A percentile compares a stretch with the other conserved stretches of the same genome.
phyloP scores from a whole-genome alignment of 1,140 invertebrate genomes.

The Euura saliciscinereae region DNA sequence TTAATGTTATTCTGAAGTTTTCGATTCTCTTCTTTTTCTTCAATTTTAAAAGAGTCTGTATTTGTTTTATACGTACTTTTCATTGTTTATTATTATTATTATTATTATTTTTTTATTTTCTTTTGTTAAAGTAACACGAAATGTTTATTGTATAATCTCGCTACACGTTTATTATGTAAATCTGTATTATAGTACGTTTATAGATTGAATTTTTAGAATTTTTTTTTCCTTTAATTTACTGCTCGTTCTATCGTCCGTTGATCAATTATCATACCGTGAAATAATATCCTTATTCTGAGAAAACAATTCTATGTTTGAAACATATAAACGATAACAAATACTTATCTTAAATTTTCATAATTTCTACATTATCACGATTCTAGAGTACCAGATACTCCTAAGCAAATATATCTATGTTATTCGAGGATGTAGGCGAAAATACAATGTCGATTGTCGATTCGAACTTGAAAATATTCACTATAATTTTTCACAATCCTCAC shows the following conservation, averaged over 20 bases:
- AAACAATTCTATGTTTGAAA: background rate
- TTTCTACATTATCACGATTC: background rate
- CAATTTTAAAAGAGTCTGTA: background rate
- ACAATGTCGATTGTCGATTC: background rate
- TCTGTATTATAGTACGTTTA: slow-evolving; percentile 6
- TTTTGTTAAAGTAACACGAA: background rate
- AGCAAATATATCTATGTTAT: no score
- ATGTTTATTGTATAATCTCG: slow-evolving; percentile 1
- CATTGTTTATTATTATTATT: no score
- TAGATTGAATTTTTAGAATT: background rate
- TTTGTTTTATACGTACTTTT: slow-evolving; percentile 2
- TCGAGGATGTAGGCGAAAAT: background rate
- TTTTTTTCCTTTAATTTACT: background rate
- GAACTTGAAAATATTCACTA: background rate
- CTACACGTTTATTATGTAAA: background rate
- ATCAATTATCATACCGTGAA: no score
- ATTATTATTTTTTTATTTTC: background rate
- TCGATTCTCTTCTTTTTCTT: background rate
- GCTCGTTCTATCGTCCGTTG: no score
- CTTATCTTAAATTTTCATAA: background rate
- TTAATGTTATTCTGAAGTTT: background rate
- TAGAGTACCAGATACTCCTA: background rate
- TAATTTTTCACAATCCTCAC: background rate
- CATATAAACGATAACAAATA: background rate
- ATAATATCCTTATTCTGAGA: no score